Evolutionary conservation across 2,797 vertebrate genomes (phyloP), one percentile per base, ranked within the genome.

Genomic region (Acomys russatus): DNA sequence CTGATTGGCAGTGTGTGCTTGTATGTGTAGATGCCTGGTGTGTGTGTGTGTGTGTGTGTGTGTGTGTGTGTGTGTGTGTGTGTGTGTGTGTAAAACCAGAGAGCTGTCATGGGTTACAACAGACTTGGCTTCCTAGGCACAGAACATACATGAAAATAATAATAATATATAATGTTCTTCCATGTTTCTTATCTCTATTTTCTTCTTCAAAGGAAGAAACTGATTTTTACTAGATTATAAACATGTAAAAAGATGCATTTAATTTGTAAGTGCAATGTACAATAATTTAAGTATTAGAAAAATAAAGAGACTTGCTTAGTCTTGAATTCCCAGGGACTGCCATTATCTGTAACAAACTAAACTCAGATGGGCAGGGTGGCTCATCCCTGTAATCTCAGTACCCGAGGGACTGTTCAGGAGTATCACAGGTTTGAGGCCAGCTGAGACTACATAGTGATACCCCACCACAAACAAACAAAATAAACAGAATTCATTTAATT

Each of bases 111-210:
- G 95, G 96, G 95, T 98, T 96, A 97, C 59, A 96, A 89, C 12
- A 94, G 61, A 76, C 63, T 64, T 94, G 80, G 86, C 77, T 98
- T 96, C 95, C 96, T 93, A 92, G 96, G 97, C 95, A 95, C 94
- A 96, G 94, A 96, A 97, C 86, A 66, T 93, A 86, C 97, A 96
- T 97, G 98, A 98, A 61, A 88, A 74, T 94, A 96, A 98, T 94
- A 96, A 98, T 96, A 95, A 90, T 95, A 95, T 38, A 74, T 44
- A 30, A 82, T 94, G 86, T 97, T 97, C 97, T 97, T 97, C 97
- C 96, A 97, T 97, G 95, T 94, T 95, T 97, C 97, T 96, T 94
- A 88, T 92, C 56, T 15, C 90, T 91, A 73, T 91, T 88, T 73
- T 83, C 88, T 94, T 83, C 61, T 61, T 94, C 97, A 92, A 94